Evolutionary conservation across 1,140 invertebrate genomes (phyloP).

Genomic region (Microplitis demolitor): DNA sequence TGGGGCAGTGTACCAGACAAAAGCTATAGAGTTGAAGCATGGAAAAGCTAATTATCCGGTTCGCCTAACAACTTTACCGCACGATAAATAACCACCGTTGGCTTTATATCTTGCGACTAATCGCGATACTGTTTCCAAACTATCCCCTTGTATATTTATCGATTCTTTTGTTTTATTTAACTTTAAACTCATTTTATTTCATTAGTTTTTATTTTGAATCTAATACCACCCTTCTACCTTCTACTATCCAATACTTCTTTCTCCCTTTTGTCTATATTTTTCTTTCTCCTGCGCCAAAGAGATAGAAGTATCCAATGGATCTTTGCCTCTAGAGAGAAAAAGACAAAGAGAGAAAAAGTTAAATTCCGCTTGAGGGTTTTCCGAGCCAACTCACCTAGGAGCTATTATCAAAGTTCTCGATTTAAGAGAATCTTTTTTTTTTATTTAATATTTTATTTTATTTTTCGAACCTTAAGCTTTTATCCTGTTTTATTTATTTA

Average conservation of each 20-base stretch:
- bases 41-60: constrained; percentile 28
- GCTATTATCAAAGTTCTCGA: constrained; percentile 11
- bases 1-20: neutral
- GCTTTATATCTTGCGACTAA: constrained; percentile 20
- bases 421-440: neutral
- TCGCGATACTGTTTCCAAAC: constrained; percentile 1
- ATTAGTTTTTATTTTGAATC: neutral
- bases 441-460: neutral
- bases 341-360: no score
- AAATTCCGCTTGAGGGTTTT: constrained; percentile 13
- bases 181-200: neutral
- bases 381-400: constrained; percentile 18
- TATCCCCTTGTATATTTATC: neutral
- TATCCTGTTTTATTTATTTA: no score
- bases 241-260: neutral
- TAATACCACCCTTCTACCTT: neutral
- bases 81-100: constrained; percentile 23
- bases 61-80: constrained; percentile 24
- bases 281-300: neutral
- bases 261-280: neutral
- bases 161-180: neutral
- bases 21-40: neutral
- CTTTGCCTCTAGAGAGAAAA: neutral
- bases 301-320: constrained; percentile 11
- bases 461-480: neutral